phyloP scores from a whole-genome alignment of 2,888 invertebrate species.

The Platerodrilus igneus region DNA sequence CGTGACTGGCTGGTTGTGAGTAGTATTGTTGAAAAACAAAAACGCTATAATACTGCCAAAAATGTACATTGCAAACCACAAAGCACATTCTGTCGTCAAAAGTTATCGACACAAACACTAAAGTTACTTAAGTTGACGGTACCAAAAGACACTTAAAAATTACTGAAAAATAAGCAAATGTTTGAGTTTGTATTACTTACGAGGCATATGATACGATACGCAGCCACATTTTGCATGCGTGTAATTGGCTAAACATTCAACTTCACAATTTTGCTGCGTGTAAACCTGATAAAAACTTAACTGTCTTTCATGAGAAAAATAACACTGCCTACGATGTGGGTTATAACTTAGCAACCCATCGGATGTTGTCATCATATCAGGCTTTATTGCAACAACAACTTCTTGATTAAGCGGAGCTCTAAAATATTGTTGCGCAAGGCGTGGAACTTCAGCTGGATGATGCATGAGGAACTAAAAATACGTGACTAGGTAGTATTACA shows the following conservation, averaged over 20 bases:
- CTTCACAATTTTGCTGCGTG: conserved; percentile 69
- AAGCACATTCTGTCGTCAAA: too few species aligned
- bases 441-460: conserved; percentile 64
- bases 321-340: conserved; percentile 64
- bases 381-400: conserved; percentile 66
- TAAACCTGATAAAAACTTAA: conserved; percentile 63
- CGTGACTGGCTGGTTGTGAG: too few species aligned
- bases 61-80: too few species aligned
- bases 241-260: conserved; percentile 68
- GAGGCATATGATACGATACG: conserved; percentile 68
- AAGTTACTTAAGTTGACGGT: too few species aligned
- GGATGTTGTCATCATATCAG: conserved; percentile 72
- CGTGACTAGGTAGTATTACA: background rate
- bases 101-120: too few species aligned
- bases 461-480: conserved; percentile 57
- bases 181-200: conserved; percentile 37
- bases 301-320: conserved; percentile 61
- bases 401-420: conserved; percentile 66
- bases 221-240: conserved; percentile 61
- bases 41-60: too few species aligned
- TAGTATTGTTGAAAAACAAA: too few species aligned
- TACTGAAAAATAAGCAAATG: background rate
- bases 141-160: too few species aligned
- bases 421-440: conserved; percentile 66
- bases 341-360: conserved; percentile 60